Evolutionary conservation across 2,888 invertebrate genomes (phyloP).

Genomic region (Tachina fera): DNA sequence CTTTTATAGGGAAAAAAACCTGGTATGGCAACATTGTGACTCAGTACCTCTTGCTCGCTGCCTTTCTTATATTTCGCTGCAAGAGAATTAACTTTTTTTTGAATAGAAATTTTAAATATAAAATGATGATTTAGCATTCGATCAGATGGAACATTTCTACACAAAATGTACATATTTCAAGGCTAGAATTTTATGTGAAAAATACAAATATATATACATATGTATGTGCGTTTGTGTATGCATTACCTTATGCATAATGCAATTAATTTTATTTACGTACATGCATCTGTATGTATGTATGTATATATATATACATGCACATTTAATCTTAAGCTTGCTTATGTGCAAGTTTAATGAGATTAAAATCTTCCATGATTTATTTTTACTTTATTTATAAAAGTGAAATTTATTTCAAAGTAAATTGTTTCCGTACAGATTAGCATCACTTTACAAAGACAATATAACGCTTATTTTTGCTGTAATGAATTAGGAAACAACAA

Average conservation of each 20-base stretch:
- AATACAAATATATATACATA: background rate
- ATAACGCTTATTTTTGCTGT: too few relatives aligned
- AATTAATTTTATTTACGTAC: background rate
- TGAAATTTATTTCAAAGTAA: constrained; percentile 1
- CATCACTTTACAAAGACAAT: too few relatives aligned
- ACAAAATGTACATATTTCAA: constrained; percentile 31
- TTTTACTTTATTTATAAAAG: background rate
- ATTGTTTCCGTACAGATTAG: background rate
- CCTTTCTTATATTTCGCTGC: too few relatives aligned
- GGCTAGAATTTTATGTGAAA: constrained; percentile 2
- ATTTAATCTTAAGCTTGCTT: background rate
- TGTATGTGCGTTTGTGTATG: background rate
- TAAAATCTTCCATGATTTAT: background rate
- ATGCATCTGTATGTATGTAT: background rate
- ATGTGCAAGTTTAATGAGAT: background rate
- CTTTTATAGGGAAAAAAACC: too few relatives aligned
- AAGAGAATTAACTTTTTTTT: too few relatives aligned
- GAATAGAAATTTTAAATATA: too few relatives aligned
- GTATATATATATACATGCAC: background rate
- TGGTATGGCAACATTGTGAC: too few relatives aligned
- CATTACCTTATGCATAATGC: too few relatives aligned
- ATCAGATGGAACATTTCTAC: constrained; percentile 1
- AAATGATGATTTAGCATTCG: background rate
- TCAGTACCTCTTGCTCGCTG: too few relatives aligned
- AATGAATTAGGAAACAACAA: too few relatives aligned